Base-by-base conservation (phyloP, 2,113 vertebrate species). In the Xenopus borealis region DNA sequence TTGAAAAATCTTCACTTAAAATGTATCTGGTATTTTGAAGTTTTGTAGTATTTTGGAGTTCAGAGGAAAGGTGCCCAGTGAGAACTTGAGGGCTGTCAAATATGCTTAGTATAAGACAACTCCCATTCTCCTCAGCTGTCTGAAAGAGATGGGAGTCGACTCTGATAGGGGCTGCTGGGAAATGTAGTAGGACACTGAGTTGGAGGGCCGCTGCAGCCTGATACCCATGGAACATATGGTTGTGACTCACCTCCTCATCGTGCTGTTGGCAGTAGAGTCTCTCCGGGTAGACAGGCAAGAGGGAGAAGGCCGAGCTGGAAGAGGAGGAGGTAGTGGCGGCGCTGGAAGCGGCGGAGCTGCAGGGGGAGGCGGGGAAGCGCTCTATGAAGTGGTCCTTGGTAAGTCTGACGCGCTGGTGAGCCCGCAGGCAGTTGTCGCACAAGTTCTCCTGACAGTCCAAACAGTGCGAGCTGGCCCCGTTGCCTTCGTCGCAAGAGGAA, bases 301-400 rank as follows among this genome's bases (percentile, higher is more conserved):
- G 85, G 81, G 91, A 89, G 58, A 94, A 95, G 67, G 94, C 93
- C 27, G 77, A 5, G 46, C 72, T 73, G 4, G 82, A 72, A n/a
- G 84, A 78, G 0, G 81, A 82, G 17, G 74, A 63, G 45, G 65
- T 50, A 62, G 72, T 75, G 59, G 74, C 74, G 40, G 66, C 66
- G 47, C 74, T 64, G 74, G 66, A 64, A 3, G 66, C 73, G 11
- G 57, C 65, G 10, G 73, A 75, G 65, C 50, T 69, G 66, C 73
- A 75, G n/a, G 74, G 66, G 46, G 74, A 77, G 58, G 65, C 62
- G 40, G 72, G 89, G 82, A 93, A 91, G 78, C 91, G 88, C 79
- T 96, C 94, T 12, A 96, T 96, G 89, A 94, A 95, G 86, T 97
- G 95, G 90, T 96, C 95, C 85, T 96, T 96, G 84, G 95, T 97